Percentiles rank a stretch among this genome's conserved stretches.
phyloP scores from a whole-genome alignment of 2,113 vertebrate species.

The Phrynosoma blainvillii region DNA sequence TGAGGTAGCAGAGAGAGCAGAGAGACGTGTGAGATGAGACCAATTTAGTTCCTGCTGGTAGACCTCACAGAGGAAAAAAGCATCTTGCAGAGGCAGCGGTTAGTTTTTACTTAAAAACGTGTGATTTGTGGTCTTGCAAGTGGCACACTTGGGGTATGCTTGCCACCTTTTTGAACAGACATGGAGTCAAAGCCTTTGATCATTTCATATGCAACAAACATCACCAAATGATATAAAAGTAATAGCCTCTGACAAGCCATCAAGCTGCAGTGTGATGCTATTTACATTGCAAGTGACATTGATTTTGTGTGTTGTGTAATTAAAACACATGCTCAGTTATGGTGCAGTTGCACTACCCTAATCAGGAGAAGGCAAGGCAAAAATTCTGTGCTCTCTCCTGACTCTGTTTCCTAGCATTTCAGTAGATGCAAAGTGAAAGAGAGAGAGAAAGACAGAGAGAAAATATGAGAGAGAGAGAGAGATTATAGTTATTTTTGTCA shows the following conservation, averaged over 20 bases:
- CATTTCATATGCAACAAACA: neutral
- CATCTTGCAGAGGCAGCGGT: neutral
- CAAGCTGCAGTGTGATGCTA: neutral
- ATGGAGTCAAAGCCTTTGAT: neutral
- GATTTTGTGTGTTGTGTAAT: conserved; percentile 18
- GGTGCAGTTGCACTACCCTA: no score
- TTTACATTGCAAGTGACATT: conserved; percentile 12
- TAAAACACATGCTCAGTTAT: conserved; percentile 12
- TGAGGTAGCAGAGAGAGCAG: neutral
- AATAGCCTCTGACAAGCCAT: neutral
- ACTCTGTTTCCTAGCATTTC: neutral
- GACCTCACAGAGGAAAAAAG: neutral
- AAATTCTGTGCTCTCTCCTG: neutral
- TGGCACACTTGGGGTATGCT: neutral
- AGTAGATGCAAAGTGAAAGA: neutral
- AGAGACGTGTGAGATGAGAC: neutral
- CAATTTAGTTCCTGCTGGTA: neutral
- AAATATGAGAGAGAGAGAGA: neutral
- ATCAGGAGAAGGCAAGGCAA: neutral
- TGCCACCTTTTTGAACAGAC: neutral
- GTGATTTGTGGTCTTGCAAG: neutral
- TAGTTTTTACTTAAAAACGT: neutral
- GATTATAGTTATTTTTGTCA: neutral
- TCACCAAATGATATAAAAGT: neutral
- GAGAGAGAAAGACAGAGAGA: no score